These are phyloP conservation scores for Ochropleura leucogaster DNA, from an alignment of 2,888 invertebrate genomes.

Conservation along the genomic window DNA sequence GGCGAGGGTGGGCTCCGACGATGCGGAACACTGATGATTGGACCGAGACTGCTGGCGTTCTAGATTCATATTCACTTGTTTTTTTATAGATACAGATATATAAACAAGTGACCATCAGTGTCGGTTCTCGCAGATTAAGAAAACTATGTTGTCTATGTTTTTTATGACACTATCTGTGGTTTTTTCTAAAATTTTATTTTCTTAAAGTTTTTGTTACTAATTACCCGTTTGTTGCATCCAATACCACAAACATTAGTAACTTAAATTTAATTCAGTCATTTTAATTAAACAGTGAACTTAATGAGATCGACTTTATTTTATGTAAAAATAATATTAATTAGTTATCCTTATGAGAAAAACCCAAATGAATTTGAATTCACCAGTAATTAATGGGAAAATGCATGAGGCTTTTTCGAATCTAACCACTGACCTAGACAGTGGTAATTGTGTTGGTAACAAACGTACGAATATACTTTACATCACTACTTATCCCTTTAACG, in stretches of 20 bases:
- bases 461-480: neutral
- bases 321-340: slow-evolving; percentile 7
- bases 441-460: neutral
- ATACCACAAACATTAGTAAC: neutral
- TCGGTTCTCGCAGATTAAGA: no score
- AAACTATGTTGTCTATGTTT: no score
- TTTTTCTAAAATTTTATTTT: no score
- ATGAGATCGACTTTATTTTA: neutral
- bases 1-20: slow-evolving; percentile 54
- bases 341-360: neutral
- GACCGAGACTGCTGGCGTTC: slow-evolving; percentile 38
- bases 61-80: slow-evolving; percentile 38
- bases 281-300: neutral
- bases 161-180: no score
- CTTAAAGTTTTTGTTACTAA: no score
- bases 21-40: slow-evolving; percentile 54
- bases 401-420: slow-evolving; percentile 1
- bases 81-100: neutral
- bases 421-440: slow-evolving; percentile 13
- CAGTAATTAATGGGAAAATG: slow-evolving; percentile 13
- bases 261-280: neutral
- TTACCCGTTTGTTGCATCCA: no score
- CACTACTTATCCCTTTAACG: neutral
- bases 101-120: neutral
- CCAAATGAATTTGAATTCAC: slow-evolving; percentile 9